Conservation (phyloP, 2,797 vertebrate species). For the Cryptoblepharus egeriae region DNA sequence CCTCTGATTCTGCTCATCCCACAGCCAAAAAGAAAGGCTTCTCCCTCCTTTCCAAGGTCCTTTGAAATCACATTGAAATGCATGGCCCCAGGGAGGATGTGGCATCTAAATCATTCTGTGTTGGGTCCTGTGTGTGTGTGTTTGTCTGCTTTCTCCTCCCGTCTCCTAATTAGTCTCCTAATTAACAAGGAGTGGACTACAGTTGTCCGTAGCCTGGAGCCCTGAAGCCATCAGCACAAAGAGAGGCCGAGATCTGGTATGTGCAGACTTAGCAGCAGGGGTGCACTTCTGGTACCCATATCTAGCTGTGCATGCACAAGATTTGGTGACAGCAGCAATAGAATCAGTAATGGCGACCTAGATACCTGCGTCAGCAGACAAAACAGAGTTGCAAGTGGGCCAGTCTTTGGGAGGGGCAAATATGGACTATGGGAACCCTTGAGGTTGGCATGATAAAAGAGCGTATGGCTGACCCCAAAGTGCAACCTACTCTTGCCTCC, state of each 20-base stretch:
- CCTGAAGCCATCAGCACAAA: conserved; percentile 44
- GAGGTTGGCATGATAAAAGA: no score
- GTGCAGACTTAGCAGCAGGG: no score
- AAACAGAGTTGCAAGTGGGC: no score
- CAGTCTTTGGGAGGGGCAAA: no score
- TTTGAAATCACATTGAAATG: conserved; percentile 60
- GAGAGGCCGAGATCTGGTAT: neutral
- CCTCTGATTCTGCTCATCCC: neutral
- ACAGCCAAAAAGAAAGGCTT: no score
- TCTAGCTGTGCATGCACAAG: neutral
- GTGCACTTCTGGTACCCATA: no score
- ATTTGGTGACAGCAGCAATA: accelerated
- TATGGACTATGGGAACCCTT: no score
- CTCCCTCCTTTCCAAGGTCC: conserved; percentile 27
- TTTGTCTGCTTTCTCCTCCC: conserved; percentile 56
- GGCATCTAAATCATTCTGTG: conserved; percentile 5
- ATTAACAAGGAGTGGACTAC: conserved; percentile 61
- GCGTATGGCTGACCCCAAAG: no score
- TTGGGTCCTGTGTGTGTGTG: no score
- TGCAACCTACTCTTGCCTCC: no score
- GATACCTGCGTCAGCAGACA: no score
- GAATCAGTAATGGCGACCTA: accelerated
- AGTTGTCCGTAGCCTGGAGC: conserved; percentile 54
- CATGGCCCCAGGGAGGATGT: neutral
- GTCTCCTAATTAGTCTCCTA: no score